Base-by-base conservation (phyloP, 2,113 vertebrate genomes). In the Todiramphus saurophagus region DNA sequence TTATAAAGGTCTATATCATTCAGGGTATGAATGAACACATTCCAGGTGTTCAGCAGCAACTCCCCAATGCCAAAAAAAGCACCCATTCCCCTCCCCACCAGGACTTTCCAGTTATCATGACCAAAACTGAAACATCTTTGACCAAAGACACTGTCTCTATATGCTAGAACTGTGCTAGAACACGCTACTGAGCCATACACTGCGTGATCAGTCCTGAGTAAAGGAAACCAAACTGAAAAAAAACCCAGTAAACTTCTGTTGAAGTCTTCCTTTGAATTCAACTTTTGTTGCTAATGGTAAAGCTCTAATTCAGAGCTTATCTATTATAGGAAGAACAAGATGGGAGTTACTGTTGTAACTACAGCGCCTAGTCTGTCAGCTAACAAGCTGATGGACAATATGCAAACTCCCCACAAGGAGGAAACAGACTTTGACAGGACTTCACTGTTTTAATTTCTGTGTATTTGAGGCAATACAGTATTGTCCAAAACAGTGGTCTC, bases 11-110 rank as follows among this genome's bases (percentile, higher is more conserved):
- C 31, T 8, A 39, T 5, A 10, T 60, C 67, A 74, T 53, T 86
- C 30, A 46, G 46, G 41, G 13, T 1, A 11, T n/a, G n/a, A n/a
- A n/a, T n/a, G 41, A 41, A 41, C 41, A 41, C 2, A 8, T 35
- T 58, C 50, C 81, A 39, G 8, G 24, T 35, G 44, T 30, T 64
- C 3, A 23, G 24, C 24, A 44, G 35, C 35, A 85, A 5, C 5
- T 2, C 16, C 8, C 6, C 1, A 1, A 23, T 11, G 20, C 21
- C 11, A 1, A 35, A 43, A 24, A 63, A 13, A 25, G 43, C 25
- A 18, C 21, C 12, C 8, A 19, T 31, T 80, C 50, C 35, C 10
- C 31, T 43, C 30, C 11, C 4, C 30, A 25, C 13, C 5, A 9
- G 30, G 5, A 7, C n/a, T 33, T 46, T 25, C 5, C 33, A 66